phyloP scores from a whole-genome alignment of 2,113 vertebrate species.

The Entosphenus tridentatus region DNA sequence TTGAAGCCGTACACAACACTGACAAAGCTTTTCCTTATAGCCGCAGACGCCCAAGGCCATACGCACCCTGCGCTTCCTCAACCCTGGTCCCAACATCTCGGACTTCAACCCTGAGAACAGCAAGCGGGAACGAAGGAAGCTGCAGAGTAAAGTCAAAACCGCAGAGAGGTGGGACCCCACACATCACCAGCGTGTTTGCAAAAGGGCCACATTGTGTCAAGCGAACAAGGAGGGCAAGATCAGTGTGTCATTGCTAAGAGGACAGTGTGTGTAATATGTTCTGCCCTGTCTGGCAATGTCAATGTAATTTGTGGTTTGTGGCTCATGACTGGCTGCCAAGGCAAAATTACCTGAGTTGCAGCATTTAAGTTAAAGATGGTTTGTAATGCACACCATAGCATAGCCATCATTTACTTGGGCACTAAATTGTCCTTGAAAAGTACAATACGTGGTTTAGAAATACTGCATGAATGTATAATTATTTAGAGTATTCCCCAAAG shows the following conservation, averaged over 20 bases:
- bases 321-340: no score
- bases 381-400: no score
- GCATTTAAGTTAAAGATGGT: no score
- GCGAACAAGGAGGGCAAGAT: conserved; percentile 21
- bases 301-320: no score
- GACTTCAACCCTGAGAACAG: conserved; percentile 37
- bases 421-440: no score
- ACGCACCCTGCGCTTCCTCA: conserved; percentile 21
- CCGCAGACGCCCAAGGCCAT: conserved; percentile 2
- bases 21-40: neutral
- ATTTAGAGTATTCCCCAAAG: no score
- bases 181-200: neutral
- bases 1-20: no score
- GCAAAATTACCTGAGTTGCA: no score
- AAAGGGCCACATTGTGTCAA: conserved; percentile 14
- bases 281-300: neutral
- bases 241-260: no score
- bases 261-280: neutral
- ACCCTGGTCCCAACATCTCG: conserved; percentile 34
- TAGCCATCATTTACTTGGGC: no score
- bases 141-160: conserved; percentile 25
- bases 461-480: no score
- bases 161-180: neutral
- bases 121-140: conserved; percentile 25
- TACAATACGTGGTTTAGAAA: no score